Conservation (phyloP, 2,113 vertebrate genomes). For the Illadopsis cleaveri region DNA sequence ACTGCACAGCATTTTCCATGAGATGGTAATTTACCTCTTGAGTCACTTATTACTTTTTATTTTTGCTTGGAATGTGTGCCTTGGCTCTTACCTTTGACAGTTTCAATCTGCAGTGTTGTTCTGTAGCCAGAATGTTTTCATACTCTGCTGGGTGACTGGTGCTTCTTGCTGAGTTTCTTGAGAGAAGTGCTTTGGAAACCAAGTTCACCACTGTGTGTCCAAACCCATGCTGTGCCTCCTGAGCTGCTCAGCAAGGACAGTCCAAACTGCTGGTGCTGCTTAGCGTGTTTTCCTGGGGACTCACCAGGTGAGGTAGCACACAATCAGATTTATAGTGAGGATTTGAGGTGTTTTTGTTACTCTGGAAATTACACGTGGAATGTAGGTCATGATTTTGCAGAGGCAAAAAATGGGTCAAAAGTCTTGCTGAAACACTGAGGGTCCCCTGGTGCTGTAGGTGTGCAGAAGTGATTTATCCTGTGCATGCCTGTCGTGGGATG, state of each 20-base stretch:
- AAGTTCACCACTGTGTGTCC: not conserved
- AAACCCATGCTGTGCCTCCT: not conserved
- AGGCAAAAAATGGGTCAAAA: slow-evolving; percentile 17
- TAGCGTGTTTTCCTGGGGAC: not conserved
- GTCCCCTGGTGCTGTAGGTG: not conserved
- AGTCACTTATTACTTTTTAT: not conserved
- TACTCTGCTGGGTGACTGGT: not conserved
- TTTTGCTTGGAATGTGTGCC: not conserved
- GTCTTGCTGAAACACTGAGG: not conserved
- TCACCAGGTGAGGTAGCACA: not conserved
- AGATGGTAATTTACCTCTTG: not conserved
- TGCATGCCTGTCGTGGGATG: not conserved
- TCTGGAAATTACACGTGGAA: not conserved
- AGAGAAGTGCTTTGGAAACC: not conserved
- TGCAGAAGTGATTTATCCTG: not conserved
- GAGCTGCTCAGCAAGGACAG: not conserved
- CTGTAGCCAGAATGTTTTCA: not conserved
- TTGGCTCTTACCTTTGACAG: not conserved
- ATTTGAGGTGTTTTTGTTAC: not conserved
- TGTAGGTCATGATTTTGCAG: slow-evolving; percentile 21
- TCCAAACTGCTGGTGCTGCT: not conserved
- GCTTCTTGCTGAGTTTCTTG: not conserved
- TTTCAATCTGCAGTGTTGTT: not conserved
- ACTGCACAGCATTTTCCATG: not conserved
- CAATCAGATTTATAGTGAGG: not conserved